Evolutionary conservation across 2,888 invertebrate genomes (phyloP), one percentile per base, ranked within the genome.

Genomic region (Chalcosyrphus nemorum): DNA sequence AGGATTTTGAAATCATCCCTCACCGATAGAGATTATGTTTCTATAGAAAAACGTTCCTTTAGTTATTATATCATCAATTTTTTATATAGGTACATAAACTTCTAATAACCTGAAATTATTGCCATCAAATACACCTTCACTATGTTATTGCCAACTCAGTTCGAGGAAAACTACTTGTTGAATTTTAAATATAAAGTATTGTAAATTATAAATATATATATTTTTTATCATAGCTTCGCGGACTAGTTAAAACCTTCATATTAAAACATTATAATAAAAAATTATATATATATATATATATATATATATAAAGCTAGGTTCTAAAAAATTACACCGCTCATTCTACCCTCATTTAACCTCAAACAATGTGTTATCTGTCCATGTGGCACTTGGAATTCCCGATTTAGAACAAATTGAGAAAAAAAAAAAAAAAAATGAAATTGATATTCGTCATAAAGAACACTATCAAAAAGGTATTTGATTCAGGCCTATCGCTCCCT

Each of bases 321-420:
- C n/a, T n/a, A n/a, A n/a, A n/a, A n/a, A n/a, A n/a, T n/a, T n/a
- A n/a, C n/a, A n/a, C n/a, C 63, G 63, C 27, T 38, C 4, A 1
- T 50, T 52, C 4, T 9, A 15, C 21, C 52, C 35, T 21, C 24
- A 47, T 27, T 7, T 66, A 76, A 76, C 76, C 68, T 68, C 61
- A 61, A 66, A 65, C 21, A 50, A 24, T 2, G 43, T 50, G 17
- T 47, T 35, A 54, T 13, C 5, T 50, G 11, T 15, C 54, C 70
- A 77, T 77, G 77, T 77, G 77, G 63, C 63, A 56, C 1, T 50
- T 13, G 13, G 27, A 13, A 13, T 27, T 7, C 52, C 52, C 5
- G 13, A 24, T 24, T 13, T 52, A 29, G 29, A 54, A 52, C 15
- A 17, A 54, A 15, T 9, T 7, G 29, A 56, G n/a, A n/a, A 17